phyloP scores from a whole-genome alignment of 2,797 vertebrate species.

The Peromyscus attwateri region DNA sequence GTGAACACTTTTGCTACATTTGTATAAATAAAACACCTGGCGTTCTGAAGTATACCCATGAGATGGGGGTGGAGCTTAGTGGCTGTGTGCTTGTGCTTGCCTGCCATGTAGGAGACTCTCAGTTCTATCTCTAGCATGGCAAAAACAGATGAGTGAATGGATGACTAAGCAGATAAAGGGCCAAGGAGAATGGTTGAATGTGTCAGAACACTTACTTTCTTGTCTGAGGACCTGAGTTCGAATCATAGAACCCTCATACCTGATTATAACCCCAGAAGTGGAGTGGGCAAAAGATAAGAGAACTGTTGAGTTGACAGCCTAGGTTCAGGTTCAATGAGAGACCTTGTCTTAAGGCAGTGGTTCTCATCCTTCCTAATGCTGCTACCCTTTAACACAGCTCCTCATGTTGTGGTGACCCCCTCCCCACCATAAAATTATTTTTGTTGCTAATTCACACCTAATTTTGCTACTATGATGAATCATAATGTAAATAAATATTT shows the following conservation, averaged over 20 bases:
- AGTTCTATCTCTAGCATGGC: background rate
- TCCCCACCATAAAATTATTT: background rate
- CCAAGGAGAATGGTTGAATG: background rate
- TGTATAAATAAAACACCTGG: background rate
- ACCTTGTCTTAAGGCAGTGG: background rate
- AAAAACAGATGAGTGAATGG: background rate
- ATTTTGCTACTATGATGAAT: background rate
- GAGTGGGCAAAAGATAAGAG: background rate
- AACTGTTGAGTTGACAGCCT: background rate
- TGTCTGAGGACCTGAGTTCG: background rate
- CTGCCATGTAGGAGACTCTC: background rate
- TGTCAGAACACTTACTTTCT: background rate
- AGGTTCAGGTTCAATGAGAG: background rate
- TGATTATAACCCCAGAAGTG: background rate
- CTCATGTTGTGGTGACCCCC: background rate
- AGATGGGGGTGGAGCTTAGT: background rate
- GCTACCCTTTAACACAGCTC: background rate
- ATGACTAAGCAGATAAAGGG: background rate
- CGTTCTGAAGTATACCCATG: background rate
- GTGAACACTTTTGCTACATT: background rate
- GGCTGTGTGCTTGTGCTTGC: background rate
- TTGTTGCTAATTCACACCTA: background rate
- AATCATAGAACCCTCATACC: background rate
- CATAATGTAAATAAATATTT: background rate
- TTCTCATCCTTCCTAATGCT: background rate